These are phyloP conservation scores for Nowickia ferox DNA, from an alignment of 2,888 invertebrate genomes.

Conservation along the genomic window DNA sequence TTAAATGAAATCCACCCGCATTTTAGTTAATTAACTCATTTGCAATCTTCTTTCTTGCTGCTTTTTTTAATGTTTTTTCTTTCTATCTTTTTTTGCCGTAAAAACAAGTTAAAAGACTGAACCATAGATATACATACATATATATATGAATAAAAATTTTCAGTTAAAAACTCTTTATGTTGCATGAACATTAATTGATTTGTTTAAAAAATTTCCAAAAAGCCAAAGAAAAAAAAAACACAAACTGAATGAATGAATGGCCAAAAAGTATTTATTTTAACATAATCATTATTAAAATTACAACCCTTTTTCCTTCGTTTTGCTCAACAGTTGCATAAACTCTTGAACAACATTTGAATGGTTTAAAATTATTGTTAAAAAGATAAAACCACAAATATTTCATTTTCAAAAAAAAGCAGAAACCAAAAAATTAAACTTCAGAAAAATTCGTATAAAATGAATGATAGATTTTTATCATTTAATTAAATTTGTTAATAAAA, in stretches of 20 bases:
- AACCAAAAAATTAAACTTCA: constrained; percentile 13
- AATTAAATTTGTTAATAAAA: constrained; percentile 69
- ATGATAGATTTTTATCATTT: constrained; percentile 74
- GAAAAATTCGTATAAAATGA: constrained; percentile 39
- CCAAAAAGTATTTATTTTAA: constrained; percentile 69
- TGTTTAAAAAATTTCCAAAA: constrained; percentile 71
- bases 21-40: constrained; percentile 83
- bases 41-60: constrained; percentile 75
- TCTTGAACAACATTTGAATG: constrained; percentile 66
- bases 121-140: constrained; percentile 33
- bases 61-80: constrained; percentile 28
- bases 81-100: background rate
- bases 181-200: constrained; percentile 79
- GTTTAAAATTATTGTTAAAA: constrained; percentile 67
- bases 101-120: constrained; percentile 51
- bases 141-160: constrained; percentile 41
- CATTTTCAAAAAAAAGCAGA: constrained; percentile 43
- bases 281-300: constrained; percentile 74
- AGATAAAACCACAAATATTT: constrained; percentile 73
- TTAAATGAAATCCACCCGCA: constrained; percentile 80
- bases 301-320: constrained; percentile 70
- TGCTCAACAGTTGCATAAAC: constrained; percentile 46
- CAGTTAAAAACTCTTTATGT: constrained; percentile 56
- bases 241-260: constrained; percentile 49
- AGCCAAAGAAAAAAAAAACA: constrained; percentile 5